Conservation (phyloP, 2,113 vertebrate species). For the Amazona vittata region DNA sequence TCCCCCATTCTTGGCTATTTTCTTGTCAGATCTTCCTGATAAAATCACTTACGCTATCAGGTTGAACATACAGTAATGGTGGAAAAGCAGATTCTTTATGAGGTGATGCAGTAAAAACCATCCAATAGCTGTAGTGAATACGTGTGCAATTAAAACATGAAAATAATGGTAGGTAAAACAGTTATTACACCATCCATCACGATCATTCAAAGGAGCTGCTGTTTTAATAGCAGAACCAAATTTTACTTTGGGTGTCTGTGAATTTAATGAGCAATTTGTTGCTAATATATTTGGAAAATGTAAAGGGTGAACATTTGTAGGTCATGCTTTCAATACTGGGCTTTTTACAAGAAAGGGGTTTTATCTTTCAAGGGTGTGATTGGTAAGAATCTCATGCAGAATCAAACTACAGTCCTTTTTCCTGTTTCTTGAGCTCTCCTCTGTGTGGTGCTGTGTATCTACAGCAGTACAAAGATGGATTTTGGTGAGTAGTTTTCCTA, state of each 20-base stretch:
- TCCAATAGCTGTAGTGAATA: background rate
- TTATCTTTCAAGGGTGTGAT: background rate
- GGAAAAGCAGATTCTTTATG: background rate
- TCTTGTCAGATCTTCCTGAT: background rate
- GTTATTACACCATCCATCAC: background rate
- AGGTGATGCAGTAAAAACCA: background rate
- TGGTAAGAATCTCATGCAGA: background rate
- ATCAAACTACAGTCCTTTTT: background rate
- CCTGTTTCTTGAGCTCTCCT: conserved; percentile 40
- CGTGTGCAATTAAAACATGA: background rate
- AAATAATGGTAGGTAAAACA: background rate
- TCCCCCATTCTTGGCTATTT: background rate
- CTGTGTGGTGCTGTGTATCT: conserved; percentile 61
- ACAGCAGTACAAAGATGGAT: background rate
- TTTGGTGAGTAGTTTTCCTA: background rate
- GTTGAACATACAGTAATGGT: background rate
- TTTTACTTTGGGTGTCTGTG: background rate
- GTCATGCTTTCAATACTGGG: background rate
- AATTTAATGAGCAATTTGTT: conserved; percentile 14
- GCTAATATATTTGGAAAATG: conserved; percentile 2
- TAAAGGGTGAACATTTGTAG: background rate
- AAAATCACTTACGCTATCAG: background rate
- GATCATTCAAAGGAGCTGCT: background rate
- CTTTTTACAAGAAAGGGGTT: background rate
- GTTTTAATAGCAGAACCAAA: background rate